Conservation (phyloP, 1,140 invertebrate genomes). For the Listronotus bonariensis region DNA sequence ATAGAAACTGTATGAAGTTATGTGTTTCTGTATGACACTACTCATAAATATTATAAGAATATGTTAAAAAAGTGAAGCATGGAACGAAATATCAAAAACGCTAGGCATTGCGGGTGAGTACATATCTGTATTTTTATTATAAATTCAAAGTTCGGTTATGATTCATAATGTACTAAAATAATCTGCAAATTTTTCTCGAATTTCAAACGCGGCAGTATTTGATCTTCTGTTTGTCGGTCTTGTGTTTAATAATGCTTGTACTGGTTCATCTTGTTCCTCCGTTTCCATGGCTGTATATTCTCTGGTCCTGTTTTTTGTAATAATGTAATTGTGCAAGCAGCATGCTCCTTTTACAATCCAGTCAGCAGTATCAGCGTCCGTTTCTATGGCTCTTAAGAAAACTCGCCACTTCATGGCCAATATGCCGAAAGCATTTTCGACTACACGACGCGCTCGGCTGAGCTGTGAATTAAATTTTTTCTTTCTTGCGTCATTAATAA, state of each 20-base stretch:
- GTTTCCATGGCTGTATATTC: constrained; percentile 10
- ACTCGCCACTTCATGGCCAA: no score
- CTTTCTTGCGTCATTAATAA: constrained; percentile 28
- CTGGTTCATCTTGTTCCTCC: constrained; percentile 15
- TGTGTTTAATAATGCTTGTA: constrained; percentile 23
- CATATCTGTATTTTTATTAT: no score
- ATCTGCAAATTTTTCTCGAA: constrained; percentile 33
- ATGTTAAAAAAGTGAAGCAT: no score
- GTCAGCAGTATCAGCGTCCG: constrained; percentile 31
- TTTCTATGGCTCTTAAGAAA: constrained; percentile 44
- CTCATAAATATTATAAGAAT: no score
- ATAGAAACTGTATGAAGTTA: no score
- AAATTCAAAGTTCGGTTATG: no score
- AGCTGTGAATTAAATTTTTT: constrained; percentile 48
- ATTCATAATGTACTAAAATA: constrained; percentile 5
- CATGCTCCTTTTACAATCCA: constrained; percentile 40
- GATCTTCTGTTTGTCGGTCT: constrained; percentile 23
- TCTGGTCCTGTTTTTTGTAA: constrained; percentile 12
- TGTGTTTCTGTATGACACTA: no score
- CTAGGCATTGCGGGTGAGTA: no score
- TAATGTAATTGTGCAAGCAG: constrained; percentile 44
- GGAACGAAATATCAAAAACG: no score
- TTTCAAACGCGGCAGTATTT: constrained; percentile 14
- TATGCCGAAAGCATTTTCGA: no score
- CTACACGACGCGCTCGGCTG: constrained; percentile 48